Base-by-base conservation (phyloP, 2,888 invertebrate species). In the Anthophora plumipes region DNA sequence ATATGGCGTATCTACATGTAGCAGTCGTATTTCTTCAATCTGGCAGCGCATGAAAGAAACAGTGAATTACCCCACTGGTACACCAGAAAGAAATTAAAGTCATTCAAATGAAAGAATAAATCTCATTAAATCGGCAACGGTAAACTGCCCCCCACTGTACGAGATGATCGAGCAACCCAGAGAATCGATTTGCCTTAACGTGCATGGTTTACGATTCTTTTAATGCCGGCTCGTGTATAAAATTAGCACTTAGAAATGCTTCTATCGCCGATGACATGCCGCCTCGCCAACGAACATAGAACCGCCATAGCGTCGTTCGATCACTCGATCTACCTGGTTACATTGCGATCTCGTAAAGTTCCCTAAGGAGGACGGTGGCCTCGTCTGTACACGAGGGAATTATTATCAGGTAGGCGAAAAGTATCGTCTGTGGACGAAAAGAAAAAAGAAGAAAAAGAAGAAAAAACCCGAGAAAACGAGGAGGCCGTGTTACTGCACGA, bases 371-470 rank as follows among this genome's bases (percentile, higher is more conserved):
- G 20, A 79, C 52, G 55, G 7, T 52, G 37, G 61, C 46, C 17
- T n/a, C 20, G 68, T 17, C 55, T 25, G 52, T 73, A 70, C 68
- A 67, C 50, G 57, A 59, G 46, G 71, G 79, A 68, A 87, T 86
- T 80, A 86, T 83, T 83, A 84, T 84, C 77, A 64, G 81, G 66
- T 73, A 84, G 79, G 84, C 72, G 80, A 82, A 80, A 85, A 75
- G 73, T 64, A 43, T 37, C 25, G 22, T 8, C 41, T 70, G 60
- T 1, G 4, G 31, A 73, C n/a, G n/a, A 70, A 80, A 20, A 77
- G 79, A 84, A 72, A 61, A 68, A n/a, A n/a, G n/a, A 4, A 31
- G 31, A 73, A 70, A 80, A 20, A 77, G 79, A 84, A 72, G 61
- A 68, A n/a, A n/a, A n/a, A n/a, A n/a, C n/a, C n/a, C 72, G 39